Evolutionary conservation across 2,888 invertebrate species (phyloP), one percentile per base, ranked within the genome.

Genomic region (Diarsia mendica): DNA sequence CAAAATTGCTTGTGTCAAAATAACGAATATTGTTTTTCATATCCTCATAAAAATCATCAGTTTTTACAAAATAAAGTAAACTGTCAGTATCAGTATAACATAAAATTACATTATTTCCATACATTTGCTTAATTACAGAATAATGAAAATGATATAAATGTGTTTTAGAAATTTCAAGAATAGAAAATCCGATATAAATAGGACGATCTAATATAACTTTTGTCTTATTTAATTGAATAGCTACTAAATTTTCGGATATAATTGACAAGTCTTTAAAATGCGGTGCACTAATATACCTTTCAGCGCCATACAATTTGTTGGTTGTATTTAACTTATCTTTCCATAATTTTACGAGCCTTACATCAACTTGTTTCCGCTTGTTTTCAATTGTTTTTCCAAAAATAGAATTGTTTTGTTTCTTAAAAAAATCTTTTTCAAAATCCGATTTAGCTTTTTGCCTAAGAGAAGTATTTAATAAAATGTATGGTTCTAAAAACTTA

Each of bases 1-100:
- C 67, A n/a, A 67, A 67, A 20, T 67, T 70, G 61, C 48, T 67
- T 5, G 69, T 69, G 48, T 68, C 69, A 70, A 70, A 61, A 39
- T 49, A 49, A 3, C 6, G 13, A 15, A 67, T 53, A 67, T 67
- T 67, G 0, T 55, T 11, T 44, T 67, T 67, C 55, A 67, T 53
- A n/a, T 67, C 67, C 4, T 39, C 23, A 23, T 67, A 67, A 55
- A 55, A 67, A 18, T 51, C 11, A 33, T 60, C 48, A n/a, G 60
- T 61, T n/a, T 69, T 20, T 61, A 61, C 0, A 1, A n/a, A n/a
- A 51, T 66, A 39, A 13, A 66, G 1, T 3, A 66, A 3, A 39
- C n/a, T 51, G 4, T 66, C 66, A 8, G 66, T 66, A 13, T 66
- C 66, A 13, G 66, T 66, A 13, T 67, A 67, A 39, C 67, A 55